phyloP scores from a whole-genome alignment of 2,888 invertebrate species.

The Pachliopta kotzebuea region DNA sequence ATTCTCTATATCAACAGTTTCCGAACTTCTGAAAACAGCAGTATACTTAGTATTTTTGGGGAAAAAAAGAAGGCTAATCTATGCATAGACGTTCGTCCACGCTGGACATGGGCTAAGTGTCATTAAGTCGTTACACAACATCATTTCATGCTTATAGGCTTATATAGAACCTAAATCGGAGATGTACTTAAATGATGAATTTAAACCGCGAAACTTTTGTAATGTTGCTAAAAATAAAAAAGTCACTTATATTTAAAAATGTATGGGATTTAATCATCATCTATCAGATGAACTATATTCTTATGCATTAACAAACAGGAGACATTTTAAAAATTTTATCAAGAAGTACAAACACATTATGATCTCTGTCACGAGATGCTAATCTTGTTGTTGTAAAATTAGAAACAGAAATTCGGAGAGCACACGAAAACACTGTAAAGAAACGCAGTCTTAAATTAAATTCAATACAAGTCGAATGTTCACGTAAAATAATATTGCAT shows the following conservation, averaged over 20 bases:
- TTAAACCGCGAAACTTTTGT: not conserved
- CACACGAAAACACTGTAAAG: not conserved
- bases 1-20: not conserved
- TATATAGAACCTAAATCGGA: not conserved
- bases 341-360: not conserved
- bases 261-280: not conserved
- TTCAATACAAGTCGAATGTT: conserved; percentile 35
- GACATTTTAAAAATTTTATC: too few relatives aligned
- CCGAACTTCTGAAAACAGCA: too few relatives aligned
- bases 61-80: too few relatives aligned
- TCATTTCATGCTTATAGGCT: too few relatives aligned
- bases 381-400: not conserved
- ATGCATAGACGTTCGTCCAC: too few relatives aligned
- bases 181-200: not conserved
- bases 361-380: not conserved
- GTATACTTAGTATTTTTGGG: not conserved
- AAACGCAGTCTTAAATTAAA: conserved; percentile 21
- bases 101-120: too few relatives aligned
- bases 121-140: too few relatives aligned
- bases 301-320: too few relatives aligned
- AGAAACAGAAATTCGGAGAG: conserved; percentile 9
- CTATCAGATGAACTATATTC: not conserved
- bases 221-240: too few relatives aligned
- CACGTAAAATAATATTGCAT: conserved; percentile 26
- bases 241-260: not conserved